Evolutionary conservation across 2,797 vertebrate genomes (phyloP).

Genomic region (Pteronotus mesoamericanus): DNA sequence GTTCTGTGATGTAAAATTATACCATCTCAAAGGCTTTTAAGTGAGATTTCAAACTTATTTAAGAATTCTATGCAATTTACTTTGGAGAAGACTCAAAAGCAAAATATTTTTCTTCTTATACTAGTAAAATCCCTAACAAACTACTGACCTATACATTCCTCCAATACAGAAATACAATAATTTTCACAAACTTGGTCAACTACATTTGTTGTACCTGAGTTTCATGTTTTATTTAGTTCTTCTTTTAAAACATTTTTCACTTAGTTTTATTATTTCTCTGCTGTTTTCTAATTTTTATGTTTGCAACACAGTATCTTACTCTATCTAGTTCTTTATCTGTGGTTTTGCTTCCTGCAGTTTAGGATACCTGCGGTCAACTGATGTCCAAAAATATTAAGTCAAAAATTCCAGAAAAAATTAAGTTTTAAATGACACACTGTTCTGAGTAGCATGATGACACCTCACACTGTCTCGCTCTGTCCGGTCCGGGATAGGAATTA

Average conservation of each 20-base stretch:
- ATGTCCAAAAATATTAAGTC: neutral
- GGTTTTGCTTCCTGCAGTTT: neutral
- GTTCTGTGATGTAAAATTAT: neutral
- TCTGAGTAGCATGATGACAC: neutral
- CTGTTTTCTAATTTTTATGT: constrained; percentile 33
- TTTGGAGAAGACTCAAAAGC: neutral
- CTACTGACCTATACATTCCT: neutral
- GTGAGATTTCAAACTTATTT: constrained; percentile 26
- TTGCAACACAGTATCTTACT: neutral
- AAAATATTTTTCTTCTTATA: neutral
- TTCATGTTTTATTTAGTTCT: neutral
- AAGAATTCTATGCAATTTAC: neutral
- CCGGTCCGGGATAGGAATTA: neutral
- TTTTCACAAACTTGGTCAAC: neutral
- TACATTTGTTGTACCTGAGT: neutral
- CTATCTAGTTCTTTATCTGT: neutral
- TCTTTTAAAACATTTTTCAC: neutral
- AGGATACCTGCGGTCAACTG: neutral
- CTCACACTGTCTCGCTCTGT: neutral
- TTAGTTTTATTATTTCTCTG: constrained; percentile 20
- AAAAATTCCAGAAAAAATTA: neutral
- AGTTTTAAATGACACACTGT: neutral
- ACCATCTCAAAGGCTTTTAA: neutral
- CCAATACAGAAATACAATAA: neutral
- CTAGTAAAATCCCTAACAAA: neutral